Evolutionary conservation across 2,888 invertebrate genomes (phyloP), one percentile per base, ranked within the genome.

Genomic region (Oscheius sp.): DNA sequence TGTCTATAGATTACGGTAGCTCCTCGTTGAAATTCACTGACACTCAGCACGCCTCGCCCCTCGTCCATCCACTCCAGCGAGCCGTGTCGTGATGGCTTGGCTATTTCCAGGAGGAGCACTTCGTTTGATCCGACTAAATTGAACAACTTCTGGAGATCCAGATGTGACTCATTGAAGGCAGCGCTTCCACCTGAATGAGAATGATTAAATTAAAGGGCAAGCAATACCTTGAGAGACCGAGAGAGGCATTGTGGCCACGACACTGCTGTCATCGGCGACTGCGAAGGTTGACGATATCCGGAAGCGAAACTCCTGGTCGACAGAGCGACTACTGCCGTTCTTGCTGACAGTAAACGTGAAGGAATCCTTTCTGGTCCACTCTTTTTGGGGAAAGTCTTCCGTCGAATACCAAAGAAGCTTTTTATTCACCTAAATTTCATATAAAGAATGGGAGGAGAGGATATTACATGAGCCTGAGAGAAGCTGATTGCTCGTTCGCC

Each of bases 231-330:
- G 72, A 3, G 84, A 81, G 1, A 84, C 81, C 12, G 73, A 13
- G 3, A 85, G 27, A 2, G 76, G 72, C 1, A 64, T 49, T 7
- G 76, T 76, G 23, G 80, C 29, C 21, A 86, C 76, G 59, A 79
- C 82, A 43, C 77, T 74, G 18, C 79, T 77, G 3, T 77, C 78
- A 7, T 75, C 72, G 7, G 87, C 66, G 0, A 84, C 82, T 12
- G 85, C 85, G 73, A 80, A 87, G 13, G 84, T 83, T 18, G 83
- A 78, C 18, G 80, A 74, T 49, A 87, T 83, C n/a, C 84, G 82
- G 77, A 87, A 86, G 68, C 75, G 66, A 45, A 74, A 76, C 55
- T 80, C 81, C 21, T 79, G 69, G 46, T 75, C 76, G 12, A 74
- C 64, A 2, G 72, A 61, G 18, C 64, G 35, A 49, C 35, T 56